phyloP scores from a whole-genome alignment of 2,888 invertebrate species.

The Epirrhoe alternata region DNA sequence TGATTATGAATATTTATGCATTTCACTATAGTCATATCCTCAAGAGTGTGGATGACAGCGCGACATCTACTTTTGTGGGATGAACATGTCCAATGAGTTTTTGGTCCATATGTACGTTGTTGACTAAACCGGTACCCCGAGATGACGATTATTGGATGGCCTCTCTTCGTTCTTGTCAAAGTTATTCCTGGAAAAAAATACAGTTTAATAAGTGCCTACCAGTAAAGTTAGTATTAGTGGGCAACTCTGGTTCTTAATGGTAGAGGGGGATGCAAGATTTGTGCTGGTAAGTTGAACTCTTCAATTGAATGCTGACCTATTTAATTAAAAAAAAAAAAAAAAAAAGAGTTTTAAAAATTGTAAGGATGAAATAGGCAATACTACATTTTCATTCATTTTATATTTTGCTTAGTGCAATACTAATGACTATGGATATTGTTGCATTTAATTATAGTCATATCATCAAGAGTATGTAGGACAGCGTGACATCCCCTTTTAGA shows the following conservation, averaged over 20 bases:
- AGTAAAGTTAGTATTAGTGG: too few species aligned
- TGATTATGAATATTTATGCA: slow-evolving; percentile 47
- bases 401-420: not conserved
- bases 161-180: not conserved
- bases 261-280: too few species aligned
- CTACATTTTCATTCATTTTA: too few species aligned
- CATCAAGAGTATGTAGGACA: slow-evolving; percentile 37
- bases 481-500: slow-evolving; percentile 43
- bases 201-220: too few species aligned
- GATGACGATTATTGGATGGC: slow-evolving; percentile 5
- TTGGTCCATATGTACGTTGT: not conserved
- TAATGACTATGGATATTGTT: slow-evolving; percentile 46
- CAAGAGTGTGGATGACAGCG: slow-evolving; percentile 43
- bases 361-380: too few species aligned
- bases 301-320: too few species aligned
- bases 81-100: slow-evolving; percentile 23
- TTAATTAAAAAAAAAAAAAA: too few species aligned
- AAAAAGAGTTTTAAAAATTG: too few species aligned
- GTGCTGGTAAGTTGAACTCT: too few species aligned
- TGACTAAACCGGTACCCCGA: slow-evolving; percentile 17
- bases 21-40: slow-evolving; percentile 38
- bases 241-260: too few species aligned
- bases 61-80: slow-evolving; percentile 39
- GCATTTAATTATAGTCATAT: slow-evolving; percentile 39
- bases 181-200: not conserved